Evolutionary conservation across 2,113 vertebrate species (phyloP).

Genomic region (Gasterosteus aculeatus): DNA sequence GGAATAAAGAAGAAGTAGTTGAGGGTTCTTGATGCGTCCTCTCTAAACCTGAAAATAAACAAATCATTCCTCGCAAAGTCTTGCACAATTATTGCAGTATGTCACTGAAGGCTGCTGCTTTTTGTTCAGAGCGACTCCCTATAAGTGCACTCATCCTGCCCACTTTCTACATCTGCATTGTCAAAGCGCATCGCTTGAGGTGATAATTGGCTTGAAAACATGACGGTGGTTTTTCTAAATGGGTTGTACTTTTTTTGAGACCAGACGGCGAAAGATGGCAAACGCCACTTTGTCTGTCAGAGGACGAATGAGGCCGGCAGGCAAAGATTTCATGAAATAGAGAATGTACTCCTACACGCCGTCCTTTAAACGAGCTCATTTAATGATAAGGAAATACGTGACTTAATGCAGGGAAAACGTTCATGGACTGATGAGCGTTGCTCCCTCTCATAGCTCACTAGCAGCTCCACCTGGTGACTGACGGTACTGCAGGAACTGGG

Average conservation of each 20-base stretch:
- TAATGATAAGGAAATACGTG: conserved; percentile 28
- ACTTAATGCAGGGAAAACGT: neutral
- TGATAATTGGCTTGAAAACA: conserved; percentile 8
- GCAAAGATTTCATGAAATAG: conserved; percentile 12
- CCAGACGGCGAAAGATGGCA: conserved; percentile 16
- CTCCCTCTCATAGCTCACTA: conserved; percentile 38
- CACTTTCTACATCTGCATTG: neutral
- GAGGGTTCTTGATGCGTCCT: conserved; percentile 16
- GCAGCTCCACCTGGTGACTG: conserved; percentile 57
- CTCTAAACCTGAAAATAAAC: conserved; percentile 41
- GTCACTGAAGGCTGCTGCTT: neutral
- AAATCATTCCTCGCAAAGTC: conserved; percentile 5
- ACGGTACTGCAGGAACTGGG: conserved; percentile 43
- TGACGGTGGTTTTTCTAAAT: conserved; percentile 6
- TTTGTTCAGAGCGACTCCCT: neutral
- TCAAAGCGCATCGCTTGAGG: neutral
- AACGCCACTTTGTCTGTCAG: conserved; percentile 22
- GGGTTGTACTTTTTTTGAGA: conserved; percentile 9
- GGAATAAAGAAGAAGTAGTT: conserved; percentile 12
- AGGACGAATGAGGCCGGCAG: conserved; percentile 19
- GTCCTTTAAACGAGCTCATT: conserved; percentile 22
- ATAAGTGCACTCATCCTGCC: neutral
- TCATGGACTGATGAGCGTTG: neutral
- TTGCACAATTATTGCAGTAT: neutral
- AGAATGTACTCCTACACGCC: conserved; percentile 9